These are phyloP conservation scores for Prunella himalayana DNA, from an alignment of 2,113 vertebrate species.

Conservation along the genomic window DNA sequence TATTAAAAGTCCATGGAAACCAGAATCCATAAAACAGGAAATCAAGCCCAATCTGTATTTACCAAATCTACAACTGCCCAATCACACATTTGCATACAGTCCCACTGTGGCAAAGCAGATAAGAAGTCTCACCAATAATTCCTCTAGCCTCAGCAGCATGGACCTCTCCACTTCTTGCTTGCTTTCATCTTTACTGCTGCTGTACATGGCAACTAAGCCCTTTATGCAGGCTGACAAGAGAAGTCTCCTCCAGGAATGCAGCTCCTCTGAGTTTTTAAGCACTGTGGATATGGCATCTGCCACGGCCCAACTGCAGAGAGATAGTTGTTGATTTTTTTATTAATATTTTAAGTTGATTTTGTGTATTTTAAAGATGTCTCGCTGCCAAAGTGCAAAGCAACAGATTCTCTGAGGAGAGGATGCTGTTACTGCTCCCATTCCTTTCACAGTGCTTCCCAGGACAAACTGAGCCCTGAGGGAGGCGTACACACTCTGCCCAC, in stretches of 20 bases:
- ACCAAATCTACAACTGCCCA: not conserved
- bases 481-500: slow-evolving; percentile 57
- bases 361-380: not conserved
- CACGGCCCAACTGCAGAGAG: slow-evolving; percentile 81
- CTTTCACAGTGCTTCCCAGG: not conserved
- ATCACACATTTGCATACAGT: not conserved
- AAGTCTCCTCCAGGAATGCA: slow-evolving; percentile 75
- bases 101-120: not conserved
- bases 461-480: not conserved
- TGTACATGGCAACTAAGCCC: slow-evolving; percentile 75
- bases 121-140: slow-evolving; percentile 70
- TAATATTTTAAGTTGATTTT: not conserved
- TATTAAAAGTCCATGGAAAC: not conserved
- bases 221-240: slow-evolving; percentile 77
- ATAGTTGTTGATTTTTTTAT: not conserved
- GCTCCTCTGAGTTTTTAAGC: slow-evolving; percentile 64
- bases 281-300: slow-evolving; percentile 78
- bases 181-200: slow-evolving; percentile 40
- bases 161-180: slow-evolving; percentile 67
- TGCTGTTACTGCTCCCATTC: not conserved
- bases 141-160: slow-evolving; percentile 76
- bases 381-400: not conserved
- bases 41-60: not conserved
- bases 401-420: not conserved
- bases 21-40: not conserved